Evolutionary conservation across 2,797 vertebrate genomes (phyloP), one percentile per base, ranked within the genome.

Genomic region (Oreonectes daqikongensis): DNA sequence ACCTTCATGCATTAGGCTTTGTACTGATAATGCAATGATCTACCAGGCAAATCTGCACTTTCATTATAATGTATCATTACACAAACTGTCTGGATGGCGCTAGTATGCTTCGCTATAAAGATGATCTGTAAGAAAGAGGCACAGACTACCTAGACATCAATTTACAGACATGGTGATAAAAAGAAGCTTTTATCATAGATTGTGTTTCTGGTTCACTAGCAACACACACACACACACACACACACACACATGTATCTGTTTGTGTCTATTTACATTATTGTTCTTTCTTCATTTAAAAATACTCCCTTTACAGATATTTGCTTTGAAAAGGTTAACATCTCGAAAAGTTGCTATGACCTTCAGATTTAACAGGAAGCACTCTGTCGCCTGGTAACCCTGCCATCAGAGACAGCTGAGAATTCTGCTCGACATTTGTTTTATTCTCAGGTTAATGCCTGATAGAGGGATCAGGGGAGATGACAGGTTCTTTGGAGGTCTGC

Each of bases 21-120:
- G 44, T 17, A 15, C 17, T 46, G 44, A 15, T 46, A 46, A 18
- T 42, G 12, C 12, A 42, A 42, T 42, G 12, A 42, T 42, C 2
- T 14, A 42, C 40, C 10, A 42, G 40, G 66, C 70, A 80, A 68
- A 72, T 72, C 71, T 77, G 75, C 68, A 67, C 11, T 65, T 40
- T 30, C 40, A 46, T 38, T 40, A 4, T 20, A 61, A 40, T 38
- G 20, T 50, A 10, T 42, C 12, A 30, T 66, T 3, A 67, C 35
- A 69, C 12, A 69, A 20, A 64, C 22, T 46, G 8, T 73, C 74
- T 76, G 46, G 79, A 80, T 79, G 81, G 79, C 22, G 75, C 68
- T 61, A 73, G 50, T 80, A 81, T 30, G 11, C 69, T 69, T 65
- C 63, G 64, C 60, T 9, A 20, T 28, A 9, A 35, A 35, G 28